Conservation (phyloP, 37 sponge, comb jelly and placozoan species). For the Amphimedon queenslandica region DNA sequence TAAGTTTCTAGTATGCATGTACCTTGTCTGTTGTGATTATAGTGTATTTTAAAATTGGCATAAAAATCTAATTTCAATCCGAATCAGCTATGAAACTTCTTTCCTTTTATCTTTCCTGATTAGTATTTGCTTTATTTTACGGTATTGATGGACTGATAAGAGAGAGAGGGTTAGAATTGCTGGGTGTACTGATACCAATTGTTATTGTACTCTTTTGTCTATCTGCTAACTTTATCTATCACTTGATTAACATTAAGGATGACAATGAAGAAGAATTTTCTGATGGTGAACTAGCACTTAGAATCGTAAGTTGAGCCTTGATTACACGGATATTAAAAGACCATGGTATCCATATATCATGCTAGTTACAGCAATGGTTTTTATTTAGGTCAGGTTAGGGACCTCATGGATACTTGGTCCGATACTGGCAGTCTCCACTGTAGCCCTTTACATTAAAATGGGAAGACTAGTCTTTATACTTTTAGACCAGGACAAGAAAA, state of each 20-base stretch:
- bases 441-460: constrained; percentile 47
- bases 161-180: constrained; percentile 56
- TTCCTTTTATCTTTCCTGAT: background rate
- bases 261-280: no score
- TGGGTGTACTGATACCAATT: constrained; percentile 25
- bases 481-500: constrained; percentile 32
- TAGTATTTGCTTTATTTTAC: constrained; percentile 52
- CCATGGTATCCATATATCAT: no score
- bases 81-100: no score
- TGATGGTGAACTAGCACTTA: no score
- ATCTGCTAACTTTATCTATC: constrained; percentile 58
- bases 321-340: no score
- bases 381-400: constrained; percentile 37
- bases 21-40: no score
- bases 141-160: constrained; percentile 49
- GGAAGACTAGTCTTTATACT: constrained; percentile 35
- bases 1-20: constrained; percentile 2
- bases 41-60: no score
- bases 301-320: no score
- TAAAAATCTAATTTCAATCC: no score
- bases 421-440: constrained; percentile 34
- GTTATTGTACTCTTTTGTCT: constrained; percentile 33
- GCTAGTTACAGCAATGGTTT: no score
- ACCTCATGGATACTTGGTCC: constrained; percentile 38
- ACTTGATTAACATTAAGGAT: no score